phyloP scores from a whole-genome alignment of 2,113 vertebrate species.

The Anarrhichthys ocellatus region DNA sequence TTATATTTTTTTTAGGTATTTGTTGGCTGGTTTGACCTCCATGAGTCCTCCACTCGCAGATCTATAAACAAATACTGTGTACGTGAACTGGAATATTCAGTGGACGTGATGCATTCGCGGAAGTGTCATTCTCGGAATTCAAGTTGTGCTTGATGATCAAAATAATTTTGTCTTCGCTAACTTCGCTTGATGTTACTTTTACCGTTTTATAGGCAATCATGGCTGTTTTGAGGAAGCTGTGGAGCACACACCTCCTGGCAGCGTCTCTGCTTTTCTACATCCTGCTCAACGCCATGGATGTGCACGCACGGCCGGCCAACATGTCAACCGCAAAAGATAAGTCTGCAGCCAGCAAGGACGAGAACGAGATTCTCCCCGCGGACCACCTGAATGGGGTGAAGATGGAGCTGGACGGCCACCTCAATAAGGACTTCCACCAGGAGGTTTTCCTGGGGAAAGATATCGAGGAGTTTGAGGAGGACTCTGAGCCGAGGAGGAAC shows the following conservation, averaged over 20 bases:
- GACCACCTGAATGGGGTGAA: slow-evolving; percentile 95
- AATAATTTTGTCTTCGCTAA: not conserved
- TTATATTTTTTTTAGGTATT: not conserved
- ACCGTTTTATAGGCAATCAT: slow-evolving; percentile 68
- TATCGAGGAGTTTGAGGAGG: slow-evolving; percentile 92
- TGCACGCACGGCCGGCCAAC: slow-evolving; percentile 90
- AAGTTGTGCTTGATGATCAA: not conserved
- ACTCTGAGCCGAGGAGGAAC: slow-evolving; percentile 90
- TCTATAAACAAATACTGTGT: too few species aligned
- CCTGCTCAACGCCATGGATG: slow-evolving; percentile 78
- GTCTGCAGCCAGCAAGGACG: slow-evolving; percentile 79
- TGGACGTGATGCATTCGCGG: not conserved
- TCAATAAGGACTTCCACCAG: slow-evolving; percentile 96
- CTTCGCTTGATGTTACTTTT: not conserved
- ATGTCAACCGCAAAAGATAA: slow-evolving; percentile 88
- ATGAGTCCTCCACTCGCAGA: accelerated
- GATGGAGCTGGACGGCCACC: slow-evolving; percentile 94
- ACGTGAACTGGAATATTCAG: not conserved
- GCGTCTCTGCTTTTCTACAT: slow-evolving; percentile 80
- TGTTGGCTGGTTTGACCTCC: not conserved
- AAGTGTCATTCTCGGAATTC: not conserved
- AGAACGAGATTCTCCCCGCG: slow-evolving; percentile 92
- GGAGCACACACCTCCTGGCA: slow-evolving; percentile 75
- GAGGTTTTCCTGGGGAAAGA: slow-evolving; percentile 96
- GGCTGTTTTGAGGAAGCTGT: slow-evolving; percentile 72